Evolutionary conservation across 2,113 vertebrate species (phyloP), one percentile per base, ranked within the genome.

Genomic region (Macrotis lagotis): DNA sequence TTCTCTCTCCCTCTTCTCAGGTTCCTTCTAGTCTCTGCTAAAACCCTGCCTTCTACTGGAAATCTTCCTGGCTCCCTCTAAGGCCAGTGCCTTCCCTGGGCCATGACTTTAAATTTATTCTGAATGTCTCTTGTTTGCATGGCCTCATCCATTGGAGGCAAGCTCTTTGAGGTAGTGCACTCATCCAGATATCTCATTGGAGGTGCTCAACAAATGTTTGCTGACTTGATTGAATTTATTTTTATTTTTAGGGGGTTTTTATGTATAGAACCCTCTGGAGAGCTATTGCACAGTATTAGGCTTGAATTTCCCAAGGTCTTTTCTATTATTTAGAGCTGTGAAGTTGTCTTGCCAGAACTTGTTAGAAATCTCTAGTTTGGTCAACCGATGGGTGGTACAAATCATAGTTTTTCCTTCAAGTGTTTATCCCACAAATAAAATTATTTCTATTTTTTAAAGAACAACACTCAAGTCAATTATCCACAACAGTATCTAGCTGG

Each of bases 281-380:
- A 96, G 93, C 53, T 92, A 91, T 96, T 94, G 88, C 94, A 59
- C 91, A 96, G 51, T 44, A 83, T 8, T 88, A 94, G 91, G 89
- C 91, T 95, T 96, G 92, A 93, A 1, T 97, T 96, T 97, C 96
- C 93, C 96, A 93, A 92, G 93, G 95, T 93, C 89, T 95, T 95
- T 92, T 97, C 96, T 93, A 96, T 98, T 96, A 94, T 90, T 93
- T 96, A 94, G 48, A 89, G 90, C 48, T 49, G 11, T 96, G 97
- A 95, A 96, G 90, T 94, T 97, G 94, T 83, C 94, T 97, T 97
- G 95, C 91, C 97, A 90, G 89, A 97, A 97, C 95, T 97, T 98
- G 97, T 98, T 97, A 96, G 97, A 97, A 97, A 96, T 98, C 97
- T 97, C 94, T 93, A 96, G 94, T 96, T 97, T 97, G 95, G 91